Percentiles rank a stretch among this genome's conserved stretches.
Conservation (phyloP, 2,888 invertebrate species). For the Halocaridina rubra region DNA sequence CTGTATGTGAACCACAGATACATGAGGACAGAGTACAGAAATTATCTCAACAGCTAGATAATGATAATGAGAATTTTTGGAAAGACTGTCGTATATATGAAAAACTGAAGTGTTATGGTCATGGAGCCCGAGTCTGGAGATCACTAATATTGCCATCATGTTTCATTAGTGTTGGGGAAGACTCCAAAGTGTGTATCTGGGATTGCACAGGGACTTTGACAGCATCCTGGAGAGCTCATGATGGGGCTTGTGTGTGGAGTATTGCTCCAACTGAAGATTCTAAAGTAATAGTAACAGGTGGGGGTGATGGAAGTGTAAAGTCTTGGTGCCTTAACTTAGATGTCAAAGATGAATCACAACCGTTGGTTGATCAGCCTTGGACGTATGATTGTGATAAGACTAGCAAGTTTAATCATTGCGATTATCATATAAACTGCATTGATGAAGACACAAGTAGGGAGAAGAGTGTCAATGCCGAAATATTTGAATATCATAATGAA, state of each 20-base stretch:
- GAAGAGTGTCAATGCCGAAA: not conserved
- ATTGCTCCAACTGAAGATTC: slow-evolving; percentile 18
- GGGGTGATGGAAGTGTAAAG: slow-evolving; percentile 52
- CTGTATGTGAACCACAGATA: too few species aligned
- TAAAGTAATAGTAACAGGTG: slow-evolving; percentile 31
- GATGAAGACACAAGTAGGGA: not conserved
- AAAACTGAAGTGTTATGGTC: slow-evolving; percentile 35
- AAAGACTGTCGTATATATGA: not conserved
- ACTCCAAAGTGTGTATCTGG: slow-evolving; percentile 52
- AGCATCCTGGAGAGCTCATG: slow-evolving; percentile 45
- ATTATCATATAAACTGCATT: too few species aligned
- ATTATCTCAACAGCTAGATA: too few species aligned
- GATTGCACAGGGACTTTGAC: slow-evolving; percentile 8
- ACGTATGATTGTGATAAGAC: too few species aligned
- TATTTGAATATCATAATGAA: not conserved
- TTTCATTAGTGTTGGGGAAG: slow-evolving; percentile 43
- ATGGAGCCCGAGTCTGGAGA: slow-evolving; percentile 47
- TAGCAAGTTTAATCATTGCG: too few species aligned
- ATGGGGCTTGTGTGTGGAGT: slow-evolving; percentile 49
- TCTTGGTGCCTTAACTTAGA: slow-evolving; percentile 24
- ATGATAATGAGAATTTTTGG: slow-evolving; percentile 19
- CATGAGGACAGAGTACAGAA: too few species aligned
- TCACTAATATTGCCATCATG: slow-evolving; percentile 38
- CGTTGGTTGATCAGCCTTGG: not conserved
- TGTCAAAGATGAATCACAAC: not conserved